Evolutionary conservation across 2,797 vertebrate genomes (phyloP).

Genomic region (Tragopan temminckii): DNA sequence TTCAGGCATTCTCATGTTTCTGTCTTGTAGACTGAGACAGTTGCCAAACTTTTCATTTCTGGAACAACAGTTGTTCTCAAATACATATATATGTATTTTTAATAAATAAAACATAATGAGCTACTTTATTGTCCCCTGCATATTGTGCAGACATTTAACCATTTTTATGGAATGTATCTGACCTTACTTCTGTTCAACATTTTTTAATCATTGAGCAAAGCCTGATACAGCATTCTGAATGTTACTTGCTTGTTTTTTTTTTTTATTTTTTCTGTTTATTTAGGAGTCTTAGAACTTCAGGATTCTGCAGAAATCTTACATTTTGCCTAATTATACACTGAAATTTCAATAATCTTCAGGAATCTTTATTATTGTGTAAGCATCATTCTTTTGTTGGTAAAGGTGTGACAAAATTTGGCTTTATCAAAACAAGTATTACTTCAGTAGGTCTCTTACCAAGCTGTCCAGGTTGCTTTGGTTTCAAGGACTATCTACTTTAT

Average conservation of each 20-base stretch:
- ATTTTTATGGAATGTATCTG: neutral
- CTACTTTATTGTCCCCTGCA: neutral
- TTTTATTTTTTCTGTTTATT: neutral
- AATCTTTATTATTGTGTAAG: rapidly evolving
- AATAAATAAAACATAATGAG: neutral
- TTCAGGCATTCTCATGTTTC: conserved; percentile 33
- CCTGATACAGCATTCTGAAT: rapidly evolving
- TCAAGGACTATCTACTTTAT: neutral
- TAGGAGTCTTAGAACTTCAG: neutral
- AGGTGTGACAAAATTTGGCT: neutral
- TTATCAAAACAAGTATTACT: rapidly evolving
- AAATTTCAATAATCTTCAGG: neutral
- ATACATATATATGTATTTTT: neutral
- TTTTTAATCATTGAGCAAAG: neutral
- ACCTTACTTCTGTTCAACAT: neutral
- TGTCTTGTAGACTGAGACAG: conserved; percentile 25
- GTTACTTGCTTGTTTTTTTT: neutral
- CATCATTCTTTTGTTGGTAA: neutral
- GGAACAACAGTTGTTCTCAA: conserved; percentile 3
- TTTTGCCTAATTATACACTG: neutral
- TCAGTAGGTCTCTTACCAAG: rapidly evolving
- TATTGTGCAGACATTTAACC: neutral
- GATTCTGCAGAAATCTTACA: neutral
- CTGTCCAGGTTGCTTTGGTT: neutral
- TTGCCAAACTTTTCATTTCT: conserved; percentile 27